Conservation (phyloP, 2,888 invertebrate species). For the Nephrotoma guestfalica region DNA sequence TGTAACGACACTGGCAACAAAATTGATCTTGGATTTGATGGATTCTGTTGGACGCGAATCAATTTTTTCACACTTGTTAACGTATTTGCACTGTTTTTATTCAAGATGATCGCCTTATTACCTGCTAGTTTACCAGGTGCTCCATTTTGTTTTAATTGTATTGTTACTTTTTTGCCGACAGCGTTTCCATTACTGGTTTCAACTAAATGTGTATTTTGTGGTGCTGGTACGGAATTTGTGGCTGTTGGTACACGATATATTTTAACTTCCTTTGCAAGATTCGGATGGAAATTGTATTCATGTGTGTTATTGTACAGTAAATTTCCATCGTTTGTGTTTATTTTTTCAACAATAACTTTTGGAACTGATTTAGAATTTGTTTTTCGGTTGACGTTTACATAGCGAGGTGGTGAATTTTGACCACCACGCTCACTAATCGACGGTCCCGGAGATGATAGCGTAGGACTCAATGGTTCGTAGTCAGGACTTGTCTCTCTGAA, state of each 20-base stretch:
- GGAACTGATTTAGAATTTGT: constrained; percentile 6
- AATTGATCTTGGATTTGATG: constrained; percentile 43
- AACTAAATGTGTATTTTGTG: not conserved
- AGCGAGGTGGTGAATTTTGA: constrained; percentile 11
- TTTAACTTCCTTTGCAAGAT: constrained; percentile 1
- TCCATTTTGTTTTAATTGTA: constrained; percentile 12
- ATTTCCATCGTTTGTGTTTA: constrained; percentile 9
- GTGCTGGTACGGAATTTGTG: not conserved
- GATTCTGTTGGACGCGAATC: constrained; percentile 16
- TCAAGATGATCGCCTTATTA: not conserved
- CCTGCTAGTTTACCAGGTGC: not conserved
- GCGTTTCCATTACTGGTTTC: not conserved
- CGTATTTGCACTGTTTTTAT: constrained; percentile 1
- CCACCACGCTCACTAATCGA: constrained; percentile 14
- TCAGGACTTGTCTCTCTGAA: constrained; percentile 17
- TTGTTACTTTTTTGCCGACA: constrained; percentile 12
- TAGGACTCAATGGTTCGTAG: constrained; percentile 17
- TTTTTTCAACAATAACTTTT: constrained; percentile 17
- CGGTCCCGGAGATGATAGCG: constrained; percentile 15
- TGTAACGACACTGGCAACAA: constrained; percentile 54
- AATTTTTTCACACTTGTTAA: constrained; percentile 13
- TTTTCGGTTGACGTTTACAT: not conserved
- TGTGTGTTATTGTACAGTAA: constrained; percentile 1
- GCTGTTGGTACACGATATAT: not conserved
- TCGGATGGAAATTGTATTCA: not conserved